Evolutionary conservation across 1,140 invertebrate species (phyloP).

Genomic region (Cardiocondyla obscurior): DNA sequence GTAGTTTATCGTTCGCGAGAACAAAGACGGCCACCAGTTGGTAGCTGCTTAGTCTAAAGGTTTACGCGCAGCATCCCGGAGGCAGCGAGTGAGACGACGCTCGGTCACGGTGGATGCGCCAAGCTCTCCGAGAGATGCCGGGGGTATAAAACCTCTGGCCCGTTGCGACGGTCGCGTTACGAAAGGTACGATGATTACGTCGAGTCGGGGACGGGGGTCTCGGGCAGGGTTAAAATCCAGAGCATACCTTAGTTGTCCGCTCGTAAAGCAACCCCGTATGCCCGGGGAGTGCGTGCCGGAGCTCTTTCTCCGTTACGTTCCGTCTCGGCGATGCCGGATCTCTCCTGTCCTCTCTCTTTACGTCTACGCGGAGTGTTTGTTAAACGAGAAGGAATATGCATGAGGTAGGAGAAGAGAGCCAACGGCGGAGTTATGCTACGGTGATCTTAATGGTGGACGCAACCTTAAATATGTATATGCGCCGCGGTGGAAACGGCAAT

Average conservation of each 20-base stretch:
- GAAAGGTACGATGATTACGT: constrained; percentile 69
- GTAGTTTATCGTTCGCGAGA: neutral
- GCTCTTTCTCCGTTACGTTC: constrained; percentile 60
- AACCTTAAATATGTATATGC: constrained; percentile 74
- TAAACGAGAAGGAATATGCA: constrained; percentile 81
- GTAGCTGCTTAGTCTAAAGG: constrained; percentile 57
- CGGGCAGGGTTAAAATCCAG: constrained; percentile 75
- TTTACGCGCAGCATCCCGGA: constrained; percentile 67
- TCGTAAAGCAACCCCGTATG: constrained; percentile 84
- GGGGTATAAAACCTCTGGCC: constrained; percentile 80
- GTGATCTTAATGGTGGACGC: constrained; percentile 78
- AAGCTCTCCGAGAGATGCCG: constrained; percentile 66
- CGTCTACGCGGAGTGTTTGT: constrained; percentile 64
- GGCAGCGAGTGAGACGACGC: constrained; percentile 66
- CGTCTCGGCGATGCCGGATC: constrained; percentile 40
- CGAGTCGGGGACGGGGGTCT: constrained; percentile 54
- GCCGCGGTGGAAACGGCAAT: constrained; percentile 44
- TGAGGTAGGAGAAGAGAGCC: constrained; percentile 76
- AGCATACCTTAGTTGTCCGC: constrained; percentile 84
- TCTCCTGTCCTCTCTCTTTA: constrained; percentile 59
- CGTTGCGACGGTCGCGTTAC: constrained; percentile 77
- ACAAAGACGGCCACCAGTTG: constrained; percentile 24
- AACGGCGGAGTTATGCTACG: constrained; percentile 76
- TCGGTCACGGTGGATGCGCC: constrained; percentile 75
- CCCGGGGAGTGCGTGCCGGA: constrained; percentile 78